phyloP scores from a whole-genome alignment of 2,113 vertebrate species.

The Peromyscus californicus region DNA sequence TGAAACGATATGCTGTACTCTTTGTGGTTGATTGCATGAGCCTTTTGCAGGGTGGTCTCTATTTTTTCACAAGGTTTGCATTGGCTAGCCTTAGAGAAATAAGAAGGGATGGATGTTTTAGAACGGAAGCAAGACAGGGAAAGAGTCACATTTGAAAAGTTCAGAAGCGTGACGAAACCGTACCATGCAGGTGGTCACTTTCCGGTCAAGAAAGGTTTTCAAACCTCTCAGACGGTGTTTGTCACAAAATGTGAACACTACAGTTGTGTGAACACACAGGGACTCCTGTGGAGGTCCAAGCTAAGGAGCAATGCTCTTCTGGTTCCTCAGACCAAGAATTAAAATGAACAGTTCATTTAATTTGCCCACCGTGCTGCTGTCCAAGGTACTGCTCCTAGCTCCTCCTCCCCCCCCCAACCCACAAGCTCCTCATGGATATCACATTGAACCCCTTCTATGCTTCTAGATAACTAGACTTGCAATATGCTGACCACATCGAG shows the following conservation, averaged over 20 bases:
- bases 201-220: background rate
- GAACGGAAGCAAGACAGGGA: background rate
- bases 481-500: too few species aligned
- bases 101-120: background rate
- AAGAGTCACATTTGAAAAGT: background rate
- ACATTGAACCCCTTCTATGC: background rate
- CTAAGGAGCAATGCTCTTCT: background rate
- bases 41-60: background rate
- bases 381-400: background rate
- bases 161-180: slow-evolving; percentile 14
- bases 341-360: background rate
- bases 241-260: background rate
- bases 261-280: background rate
- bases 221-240: background rate
- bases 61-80: background rate
- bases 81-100: background rate
- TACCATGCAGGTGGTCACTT: background rate
- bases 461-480: background rate
- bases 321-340: background rate
- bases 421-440: background rate
- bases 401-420: background rate
- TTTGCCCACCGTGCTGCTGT: background rate
- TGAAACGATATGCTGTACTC: background rate
- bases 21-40: background rate
- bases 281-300: background rate